Base-by-base conservation (phyloP, 2,888 invertebrate genomes). In the Lacanobia oleracea region DNA sequence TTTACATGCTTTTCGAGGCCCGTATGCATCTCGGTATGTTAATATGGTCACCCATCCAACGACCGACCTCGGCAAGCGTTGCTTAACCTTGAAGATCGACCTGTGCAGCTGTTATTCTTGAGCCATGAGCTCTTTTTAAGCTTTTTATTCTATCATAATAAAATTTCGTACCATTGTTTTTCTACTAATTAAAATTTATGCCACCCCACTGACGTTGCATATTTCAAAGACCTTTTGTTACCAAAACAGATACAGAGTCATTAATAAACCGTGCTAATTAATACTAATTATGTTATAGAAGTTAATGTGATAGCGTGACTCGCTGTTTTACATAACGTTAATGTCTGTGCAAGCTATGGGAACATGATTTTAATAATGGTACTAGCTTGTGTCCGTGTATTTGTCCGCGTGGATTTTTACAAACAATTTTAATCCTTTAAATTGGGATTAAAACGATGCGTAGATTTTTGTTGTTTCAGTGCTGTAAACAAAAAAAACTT, bases 261-360 rank as follows among this genome's bases (percentile, higher is more conserved):
- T 92, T 91, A 88, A 90, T 91, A 88, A 89, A 81, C 75, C 80
- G 56, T 51, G 71, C 87, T 92, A 92, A 94, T 94, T 94, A 94
- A 94, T 93, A 92, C 91, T 93, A 93, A 94, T 94, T 93, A 94
- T 88, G 83, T 78, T 77, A 86, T 82, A 87, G 81, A 88, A 86
- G 86, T 84, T 88, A 93, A 94, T 93, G 92, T 91, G 92, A 90
- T 90, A 85, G 90, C 90, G 88, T 94, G 94, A 94, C 88, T 92
- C 73, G 91, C 82, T 57, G 53, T 83, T 83, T 88, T 80, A 71
- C 59, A 63, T 83, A 66, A 71, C 66, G 54, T 59, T 79, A 54
- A 65, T 66, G 66, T 18, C 50, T 27, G 2, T 21, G 60, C 51
- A 16, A 54, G 40, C 72, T 33, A 45, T 63, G 48, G 37, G 0